Percentiles rank a stretch among this genome's conserved stretches.
These are phyloP conservation scores for Drosophila kuntzei DNA, from an alignment of 2,888 invertebrate genomes.

Conservation along the genomic window DNA sequence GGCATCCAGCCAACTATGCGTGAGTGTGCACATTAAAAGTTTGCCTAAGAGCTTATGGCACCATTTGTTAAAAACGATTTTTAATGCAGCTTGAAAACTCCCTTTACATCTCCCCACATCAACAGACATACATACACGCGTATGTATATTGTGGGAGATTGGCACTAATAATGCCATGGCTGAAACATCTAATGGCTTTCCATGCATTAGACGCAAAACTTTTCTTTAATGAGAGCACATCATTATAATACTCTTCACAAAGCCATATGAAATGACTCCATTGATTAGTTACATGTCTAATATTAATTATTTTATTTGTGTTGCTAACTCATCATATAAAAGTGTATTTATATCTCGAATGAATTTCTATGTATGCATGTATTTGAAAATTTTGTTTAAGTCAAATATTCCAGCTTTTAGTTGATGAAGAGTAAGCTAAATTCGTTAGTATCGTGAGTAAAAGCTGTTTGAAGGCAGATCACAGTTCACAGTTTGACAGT, in stretches of 20 bases:
- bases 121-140: neutral
- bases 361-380: too few relatives aligned
- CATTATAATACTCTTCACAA: slow-evolving; percentile 48
- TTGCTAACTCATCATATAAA: too few relatives aligned
- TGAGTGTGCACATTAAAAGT: slow-evolving; percentile 75
- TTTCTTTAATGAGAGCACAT: slow-evolving; percentile 65
- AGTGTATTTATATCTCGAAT: too few relatives aligned
- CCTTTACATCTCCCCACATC: slow-evolving; percentile 12
- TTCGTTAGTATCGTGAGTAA: neutral
- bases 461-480: neutral
- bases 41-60: slow-evolving; percentile 76
- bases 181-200: slow-evolving; percentile 72
- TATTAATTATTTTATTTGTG: too few relatives aligned
- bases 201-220: slow-evolving; percentile 63
- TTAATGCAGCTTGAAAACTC: slow-evolving; percentile 74
- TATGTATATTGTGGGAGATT: neutral
- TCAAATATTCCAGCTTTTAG: neutral
- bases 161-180: slow-evolving; percentile 47
- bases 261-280: neutral
- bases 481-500: neutral
- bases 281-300: neutral
- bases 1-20: slow-evolving; percentile 35
- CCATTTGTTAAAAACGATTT: slow-evolving; percentile 81
- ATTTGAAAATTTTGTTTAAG: too few relatives aligned
- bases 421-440: slow-evolving; percentile 6